Evolutionary conservation across 1,140 invertebrate species (phyloP).

Genomic region (Drosophila sulfurigaster): DNA sequence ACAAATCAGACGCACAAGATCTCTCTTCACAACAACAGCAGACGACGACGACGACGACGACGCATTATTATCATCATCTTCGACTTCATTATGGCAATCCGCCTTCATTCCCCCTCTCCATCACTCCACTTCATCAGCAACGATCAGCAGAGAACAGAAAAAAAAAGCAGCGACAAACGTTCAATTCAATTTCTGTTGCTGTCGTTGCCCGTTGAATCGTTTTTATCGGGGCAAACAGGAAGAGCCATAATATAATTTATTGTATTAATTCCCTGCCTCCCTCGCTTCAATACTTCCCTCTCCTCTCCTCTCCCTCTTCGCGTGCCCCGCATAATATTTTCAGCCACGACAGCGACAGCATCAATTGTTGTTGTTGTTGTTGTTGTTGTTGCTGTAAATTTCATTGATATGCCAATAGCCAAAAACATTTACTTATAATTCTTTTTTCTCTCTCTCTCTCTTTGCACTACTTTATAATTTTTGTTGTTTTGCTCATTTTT

Average conservation of each 20-base stretch:
- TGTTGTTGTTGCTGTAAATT: conserved; percentile 26
- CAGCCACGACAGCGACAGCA: conserved; percentile 20
- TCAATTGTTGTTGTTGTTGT: conserved; percentile 38
- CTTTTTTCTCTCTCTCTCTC: conserved; percentile 1
- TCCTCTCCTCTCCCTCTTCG: neutral
- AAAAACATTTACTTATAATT: conserved; percentile 21
- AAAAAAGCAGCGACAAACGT: conserved; percentile 49
- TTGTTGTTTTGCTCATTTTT: conserved; percentile 25
- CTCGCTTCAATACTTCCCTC: conserved; percentile 32
- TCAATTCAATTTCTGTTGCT: conserved; percentile 70
- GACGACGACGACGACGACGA: conserved; percentile 42
- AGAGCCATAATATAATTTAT: conserved; percentile 83
- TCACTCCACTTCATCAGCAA: conserved; percentile 21
- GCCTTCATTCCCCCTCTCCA: neutral
- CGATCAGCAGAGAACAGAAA: conserved; percentile 15
- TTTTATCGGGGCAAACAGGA: conserved; percentile 80
- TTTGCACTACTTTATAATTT: conserved; percentile 22
- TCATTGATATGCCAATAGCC: conserved; percentile 70
- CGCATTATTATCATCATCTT: conserved; percentile 74
- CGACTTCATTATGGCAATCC: conserved; percentile 49
- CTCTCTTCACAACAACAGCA: conserved; percentile 30
- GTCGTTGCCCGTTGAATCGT: conserved; percentile 37
- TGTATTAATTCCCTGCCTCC: conserved; percentile 74
- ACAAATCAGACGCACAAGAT: conserved; percentile 80
- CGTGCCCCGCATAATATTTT: conserved; percentile 67